phyloP scores from a whole-genome alignment of 2,797 vertebrate genomes.

The Periophthalmus magnuspinnatus region DNA sequence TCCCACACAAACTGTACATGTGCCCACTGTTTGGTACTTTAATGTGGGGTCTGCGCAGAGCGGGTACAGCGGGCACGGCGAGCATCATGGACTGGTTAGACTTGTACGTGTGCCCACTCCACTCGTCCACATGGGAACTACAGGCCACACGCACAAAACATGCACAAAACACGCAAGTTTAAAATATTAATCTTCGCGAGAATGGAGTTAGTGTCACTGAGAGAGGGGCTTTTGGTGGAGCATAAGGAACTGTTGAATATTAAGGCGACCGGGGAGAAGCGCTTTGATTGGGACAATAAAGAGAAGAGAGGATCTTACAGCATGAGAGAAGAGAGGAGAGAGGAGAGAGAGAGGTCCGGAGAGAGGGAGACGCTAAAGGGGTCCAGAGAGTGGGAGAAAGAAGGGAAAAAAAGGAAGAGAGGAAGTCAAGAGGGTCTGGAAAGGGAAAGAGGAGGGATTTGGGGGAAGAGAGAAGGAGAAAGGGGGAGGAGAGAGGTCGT shows the following conservation, averaged over 20 bases:
- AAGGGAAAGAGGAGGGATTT: neutral
- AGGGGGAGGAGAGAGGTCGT: neutral
- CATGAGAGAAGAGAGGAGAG: constrained; percentile 53
- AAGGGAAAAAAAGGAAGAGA: neutral
- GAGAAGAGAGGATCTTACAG: constrained; percentile 80
- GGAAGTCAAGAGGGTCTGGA: neutral
- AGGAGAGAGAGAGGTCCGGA: constrained; percentile 75
- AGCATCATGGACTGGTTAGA: constrained; percentile 71
- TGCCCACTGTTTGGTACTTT: constrained; percentile 47
- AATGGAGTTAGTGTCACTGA: constrained; percentile 72
- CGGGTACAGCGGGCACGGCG: constrained; percentile 62
- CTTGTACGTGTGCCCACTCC: constrained; percentile 77
- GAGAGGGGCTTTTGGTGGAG: constrained; percentile 65
- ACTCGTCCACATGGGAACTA: constrained; percentile 72
- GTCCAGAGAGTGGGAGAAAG: neutral
- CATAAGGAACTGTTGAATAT: constrained; percentile 84
- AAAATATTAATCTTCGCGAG: constrained; percentile 81
- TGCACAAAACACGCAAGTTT: constrained; percentile 41
- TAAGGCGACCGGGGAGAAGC: constrained; percentile 74
- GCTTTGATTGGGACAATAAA: constrained; percentile 86
- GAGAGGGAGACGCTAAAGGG: constrained; percentile 64
- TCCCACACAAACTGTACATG: too few relatives aligned
- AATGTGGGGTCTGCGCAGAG: constrained; percentile 63
- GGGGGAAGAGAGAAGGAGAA: neutral
- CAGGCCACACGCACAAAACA: constrained; percentile 63